phyloP scores from a whole-genome alignment of 2,888 invertebrate species.

The Chrysodeixis includens region DNA sequence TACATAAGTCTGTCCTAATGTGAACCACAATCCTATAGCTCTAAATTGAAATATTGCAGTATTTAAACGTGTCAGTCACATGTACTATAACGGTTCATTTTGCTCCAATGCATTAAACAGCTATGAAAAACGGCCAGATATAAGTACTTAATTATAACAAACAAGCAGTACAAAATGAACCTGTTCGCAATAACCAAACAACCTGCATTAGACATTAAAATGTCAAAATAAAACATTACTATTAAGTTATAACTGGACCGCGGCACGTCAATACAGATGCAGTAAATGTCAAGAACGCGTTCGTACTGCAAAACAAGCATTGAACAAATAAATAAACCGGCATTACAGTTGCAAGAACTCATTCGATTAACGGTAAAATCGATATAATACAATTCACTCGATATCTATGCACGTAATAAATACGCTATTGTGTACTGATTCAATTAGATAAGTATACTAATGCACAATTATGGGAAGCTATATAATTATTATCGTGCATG shows the following conservation, averaged over 20 bases:
- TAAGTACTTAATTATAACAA: conserved; percentile 33
- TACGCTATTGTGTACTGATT: conserved; percentile 42
- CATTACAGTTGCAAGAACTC: conserved; percentile 51
- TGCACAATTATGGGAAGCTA: conserved; percentile 15
- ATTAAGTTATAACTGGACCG: conserved; percentile 49
- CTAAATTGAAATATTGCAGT: not conserved
- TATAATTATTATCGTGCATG: conserved; percentile 29
- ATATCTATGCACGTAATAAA: conserved; percentile 49
- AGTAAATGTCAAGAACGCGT: conserved; percentile 59
- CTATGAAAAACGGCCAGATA: conserved; percentile 14
- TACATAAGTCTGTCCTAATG: not conserved
- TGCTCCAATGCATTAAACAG: conserved; percentile 4
- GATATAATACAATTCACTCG: conserved; percentile 51
- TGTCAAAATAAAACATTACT: conserved; percentile 59
- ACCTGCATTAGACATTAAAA: conserved; percentile 51
- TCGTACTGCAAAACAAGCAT: conserved; percentile 46
- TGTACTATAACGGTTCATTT: not conserved
- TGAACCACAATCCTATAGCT: not conserved
- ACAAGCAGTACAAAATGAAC: conserved; percentile 33
- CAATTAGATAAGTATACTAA: conserved; percentile 36
- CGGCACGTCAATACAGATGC: conserved; percentile 44
- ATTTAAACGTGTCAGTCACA: not conserved
- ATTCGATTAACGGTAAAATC: conserved; percentile 55
- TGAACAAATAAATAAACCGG: conserved; percentile 50
- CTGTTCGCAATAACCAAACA: conserved; percentile 41